These are phyloP conservation scores for Sapayoa aenigma DNA, from an alignment of 2,113 vertebrate genomes.

Conservation along the genomic window DNA sequence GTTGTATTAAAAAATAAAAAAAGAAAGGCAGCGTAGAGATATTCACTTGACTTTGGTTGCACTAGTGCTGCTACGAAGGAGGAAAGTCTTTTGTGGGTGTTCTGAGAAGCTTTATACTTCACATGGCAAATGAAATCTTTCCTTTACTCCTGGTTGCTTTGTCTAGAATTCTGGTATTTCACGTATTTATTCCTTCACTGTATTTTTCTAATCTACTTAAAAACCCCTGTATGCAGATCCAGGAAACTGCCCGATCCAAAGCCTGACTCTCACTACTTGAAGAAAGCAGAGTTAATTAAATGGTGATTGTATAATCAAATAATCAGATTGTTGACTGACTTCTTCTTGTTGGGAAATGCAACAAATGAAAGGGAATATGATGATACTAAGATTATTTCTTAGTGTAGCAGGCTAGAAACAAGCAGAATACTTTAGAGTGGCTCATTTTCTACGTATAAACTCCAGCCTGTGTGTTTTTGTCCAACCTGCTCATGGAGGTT, in stretches of 20 bases:
- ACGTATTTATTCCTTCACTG: accelerated
- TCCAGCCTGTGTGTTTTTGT: accelerated
- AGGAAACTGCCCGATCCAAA: accelerated
- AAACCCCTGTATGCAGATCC: background rate
- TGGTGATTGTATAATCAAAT: background rate
- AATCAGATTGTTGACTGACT: background rate
- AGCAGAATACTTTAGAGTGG: background rate
- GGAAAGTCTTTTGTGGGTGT: accelerated
- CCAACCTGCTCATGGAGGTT: background rate
- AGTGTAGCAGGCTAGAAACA: background rate
- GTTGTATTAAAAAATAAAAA: background rate
- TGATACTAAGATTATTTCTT: background rate
- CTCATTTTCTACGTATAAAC: background rate
- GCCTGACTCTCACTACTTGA: background rate
- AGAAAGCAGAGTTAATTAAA: background rate
- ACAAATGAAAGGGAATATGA: background rate
- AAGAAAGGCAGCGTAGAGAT: background rate
- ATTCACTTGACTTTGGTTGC: background rate
- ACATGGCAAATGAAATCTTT: background rate
- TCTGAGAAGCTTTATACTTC: background rate
- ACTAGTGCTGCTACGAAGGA: accelerated
- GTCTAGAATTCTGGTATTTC: background rate
- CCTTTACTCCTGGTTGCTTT: background rate
- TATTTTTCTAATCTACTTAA: background rate
- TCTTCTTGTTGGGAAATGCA: background rate